These are phyloP conservation scores for Eledone cirrhosa DNA, from an alignment of 2,888 invertebrate species.

Conservation along the genomic window DNA sequence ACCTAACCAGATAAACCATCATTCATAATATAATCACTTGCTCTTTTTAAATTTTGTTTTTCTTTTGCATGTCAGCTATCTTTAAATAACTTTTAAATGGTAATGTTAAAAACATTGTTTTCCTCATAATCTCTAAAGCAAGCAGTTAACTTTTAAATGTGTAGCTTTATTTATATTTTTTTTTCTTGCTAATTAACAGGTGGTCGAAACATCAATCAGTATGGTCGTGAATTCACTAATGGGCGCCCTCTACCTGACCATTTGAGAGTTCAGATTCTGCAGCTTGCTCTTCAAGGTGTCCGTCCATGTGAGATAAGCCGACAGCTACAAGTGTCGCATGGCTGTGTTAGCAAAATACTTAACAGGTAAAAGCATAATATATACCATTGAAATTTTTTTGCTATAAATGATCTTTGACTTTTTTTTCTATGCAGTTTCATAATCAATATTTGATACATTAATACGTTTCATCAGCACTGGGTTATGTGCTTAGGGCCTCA, in stretches of 20 bases:
- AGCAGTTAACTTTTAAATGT: not conserved
- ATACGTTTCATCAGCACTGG: no score
- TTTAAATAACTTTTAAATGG: no score
- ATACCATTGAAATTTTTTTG: not conserved
- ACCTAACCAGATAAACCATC: no score
- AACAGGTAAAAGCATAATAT: constrained; percentile 57
- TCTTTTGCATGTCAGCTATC: no score
- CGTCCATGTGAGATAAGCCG: constrained; percentile 66
- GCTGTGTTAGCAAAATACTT: constrained; percentile 66
- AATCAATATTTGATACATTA: no score
- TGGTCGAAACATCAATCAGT: constrained; percentile 65
- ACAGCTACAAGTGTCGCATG: constrained; percentile 66
- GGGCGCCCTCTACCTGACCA: constrained; percentile 66
- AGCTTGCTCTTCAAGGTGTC: constrained; percentile 65
- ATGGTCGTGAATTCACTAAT: constrained; percentile 66
- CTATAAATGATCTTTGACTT: no score
- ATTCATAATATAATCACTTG: no score
- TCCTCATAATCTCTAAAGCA: no score
- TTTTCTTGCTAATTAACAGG: constrained; percentile 36
- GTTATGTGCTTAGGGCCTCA: no score
- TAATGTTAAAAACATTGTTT: no score
- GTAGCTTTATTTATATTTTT: constrained; percentile 11
- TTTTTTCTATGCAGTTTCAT: no score
- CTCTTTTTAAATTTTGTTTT: no score
- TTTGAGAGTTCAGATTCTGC: constrained; percentile 64